Conservation (phyloP, 1,140 invertebrate genomes). For the Meloidogyne hapla region DNA sequence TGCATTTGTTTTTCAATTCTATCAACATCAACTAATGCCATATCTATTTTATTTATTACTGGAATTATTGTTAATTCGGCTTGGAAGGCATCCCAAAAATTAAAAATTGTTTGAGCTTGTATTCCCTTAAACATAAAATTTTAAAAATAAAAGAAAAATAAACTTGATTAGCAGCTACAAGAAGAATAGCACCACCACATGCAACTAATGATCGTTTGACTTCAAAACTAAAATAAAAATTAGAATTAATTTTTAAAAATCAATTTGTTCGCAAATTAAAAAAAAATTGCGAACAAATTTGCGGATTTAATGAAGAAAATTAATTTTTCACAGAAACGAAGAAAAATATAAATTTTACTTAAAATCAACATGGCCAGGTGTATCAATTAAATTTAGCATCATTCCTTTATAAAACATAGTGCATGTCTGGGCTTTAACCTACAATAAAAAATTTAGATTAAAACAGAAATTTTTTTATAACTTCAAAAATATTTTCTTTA, state of each 20-base stretch:
- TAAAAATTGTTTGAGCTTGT: conserved; percentile 95
- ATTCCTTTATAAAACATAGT: conserved; percentile 75
- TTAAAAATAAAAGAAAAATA: conserved; percentile 44
- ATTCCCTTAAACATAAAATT: conserved; percentile 71
- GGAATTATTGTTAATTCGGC: conserved; percentile 81
- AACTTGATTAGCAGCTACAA: conserved; percentile 91
- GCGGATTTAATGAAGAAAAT: no score
- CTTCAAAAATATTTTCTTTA: no score
- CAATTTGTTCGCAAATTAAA: background rate
- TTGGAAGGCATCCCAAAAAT: conserved; percentile 86
- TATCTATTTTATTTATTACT: conserved; percentile 93
- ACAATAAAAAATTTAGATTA: background rate
- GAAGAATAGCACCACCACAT: conserved; percentile 87
- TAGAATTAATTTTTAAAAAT: background rate
- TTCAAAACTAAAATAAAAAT: conserved; percentile 75
- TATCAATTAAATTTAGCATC: conserved; percentile 93
- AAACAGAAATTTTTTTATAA: no score
- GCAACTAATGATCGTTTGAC: conserved; percentile 80
- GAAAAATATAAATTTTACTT: conserved; percentile 8
- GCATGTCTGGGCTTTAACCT: conserved; percentile 88
- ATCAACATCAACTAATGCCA: conserved; percentile 68
- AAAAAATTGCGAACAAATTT: background rate
- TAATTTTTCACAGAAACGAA: background rate
- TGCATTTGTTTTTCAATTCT: conserved; percentile 72
- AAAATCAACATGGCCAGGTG: conserved; percentile 97